Evolutionary conservation across 2,888 invertebrate genomes (phyloP).

Genomic region (Apodemia hepburni): DNA sequence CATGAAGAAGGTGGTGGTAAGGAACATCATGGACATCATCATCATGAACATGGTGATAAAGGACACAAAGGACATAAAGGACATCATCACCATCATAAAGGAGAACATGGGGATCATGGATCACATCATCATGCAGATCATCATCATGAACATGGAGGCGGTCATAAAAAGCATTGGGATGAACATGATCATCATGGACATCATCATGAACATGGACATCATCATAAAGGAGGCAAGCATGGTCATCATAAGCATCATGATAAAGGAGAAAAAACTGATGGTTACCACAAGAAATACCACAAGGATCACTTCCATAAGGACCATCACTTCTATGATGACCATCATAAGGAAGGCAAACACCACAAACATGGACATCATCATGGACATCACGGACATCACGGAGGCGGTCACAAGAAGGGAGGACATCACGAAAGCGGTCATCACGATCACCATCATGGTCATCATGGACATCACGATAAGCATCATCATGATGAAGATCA

Average conservation of each 20-base stretch:
- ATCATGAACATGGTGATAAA: conserved; percentile 64
- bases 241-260: conserved; percentile 69
- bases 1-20: conserved; percentile 67
- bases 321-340: conserved; percentile 72
- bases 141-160: conserved; percentile 65
- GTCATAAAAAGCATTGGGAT: conserved; percentile 68
- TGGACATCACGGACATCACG: conserved; percentile 65
- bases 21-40: conserved; percentile 66
- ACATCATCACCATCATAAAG: conserved; percentile 72
- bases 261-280: conserved; percentile 67
- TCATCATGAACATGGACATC: conserved; percentile 69
- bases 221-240: conserved; percentile 69
- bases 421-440: conserved; percentile 67
- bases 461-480: conserved; percentile 70
- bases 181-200: conserved; percentile 65
- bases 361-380: conserved; percentile 71
- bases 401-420: conserved; percentile 70
- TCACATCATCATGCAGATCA: conserved; percentile 67
- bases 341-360: conserved; percentile 70
- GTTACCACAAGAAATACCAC: conserved; percentile 72
- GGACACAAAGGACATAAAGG: conserved; percentile 71
- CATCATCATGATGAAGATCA: conserved; percentile 68
- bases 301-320: conserved; percentile 73
- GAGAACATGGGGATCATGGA: conserved; percentile 64
- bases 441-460: conserved; percentile 68